Evolutionary conservation across 2,797 vertebrate genomes (phyloP).

Genomic region (Cheirogaleus major): DNA sequence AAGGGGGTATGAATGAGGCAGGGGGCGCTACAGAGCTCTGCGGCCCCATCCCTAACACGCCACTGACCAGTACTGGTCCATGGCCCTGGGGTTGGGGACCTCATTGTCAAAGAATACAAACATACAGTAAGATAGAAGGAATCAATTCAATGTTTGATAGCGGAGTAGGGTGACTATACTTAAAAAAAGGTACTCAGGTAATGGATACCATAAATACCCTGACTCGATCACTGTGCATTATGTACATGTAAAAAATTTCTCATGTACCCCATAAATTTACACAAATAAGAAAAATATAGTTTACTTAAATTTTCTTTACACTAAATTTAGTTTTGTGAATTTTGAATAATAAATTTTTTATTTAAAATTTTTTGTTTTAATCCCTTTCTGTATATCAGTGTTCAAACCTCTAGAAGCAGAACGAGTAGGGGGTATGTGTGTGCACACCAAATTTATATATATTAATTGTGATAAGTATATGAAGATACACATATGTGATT

Average conservation of each 20-base stretch:
- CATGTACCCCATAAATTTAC: neutral
- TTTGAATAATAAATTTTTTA: constrained; percentile 30
- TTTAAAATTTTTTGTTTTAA: constrained; percentile 5
- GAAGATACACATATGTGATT: neutral
- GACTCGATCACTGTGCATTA: neutral
- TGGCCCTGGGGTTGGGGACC: no score
- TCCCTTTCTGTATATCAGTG: neutral
- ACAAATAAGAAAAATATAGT: neutral
- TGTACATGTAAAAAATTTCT: neutral
- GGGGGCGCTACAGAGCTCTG: no score
- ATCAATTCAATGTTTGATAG: neutral
- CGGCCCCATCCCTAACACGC: no score
- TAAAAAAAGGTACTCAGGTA: neutral
- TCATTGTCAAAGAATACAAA: neutral
- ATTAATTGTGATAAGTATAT: neutral
- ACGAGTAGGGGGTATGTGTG: neutral
- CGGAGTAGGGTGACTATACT: neutral
- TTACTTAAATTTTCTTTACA: constrained; percentile 36
- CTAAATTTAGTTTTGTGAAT: constrained; percentile 21
- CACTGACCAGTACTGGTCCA: no score
- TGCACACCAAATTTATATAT: neutral
- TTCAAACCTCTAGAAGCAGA: constrained; percentile 7
- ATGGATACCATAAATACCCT: neutral
- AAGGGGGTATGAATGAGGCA: no score
- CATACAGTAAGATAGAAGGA: neutral